These are phyloP conservation scores for Oplegnathus fasciatus DNA, from an alignment of 2,113 vertebrate species.

Conservation along the genomic window DNA sequence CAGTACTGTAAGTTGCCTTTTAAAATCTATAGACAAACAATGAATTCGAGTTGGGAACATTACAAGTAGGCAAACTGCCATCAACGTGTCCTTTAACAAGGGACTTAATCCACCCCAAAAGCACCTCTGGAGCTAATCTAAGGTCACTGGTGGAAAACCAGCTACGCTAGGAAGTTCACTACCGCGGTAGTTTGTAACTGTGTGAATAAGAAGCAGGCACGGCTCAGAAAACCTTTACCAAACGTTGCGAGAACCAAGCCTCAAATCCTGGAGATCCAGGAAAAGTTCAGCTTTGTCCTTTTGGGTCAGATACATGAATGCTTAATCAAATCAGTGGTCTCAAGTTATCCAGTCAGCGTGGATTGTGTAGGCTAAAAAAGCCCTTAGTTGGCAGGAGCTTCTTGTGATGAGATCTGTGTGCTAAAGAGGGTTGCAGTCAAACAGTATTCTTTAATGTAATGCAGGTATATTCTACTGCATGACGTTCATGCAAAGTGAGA, in stretches of 20 bases:
- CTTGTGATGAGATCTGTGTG: background rate
- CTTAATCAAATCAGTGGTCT: slow-evolving; percentile 42
- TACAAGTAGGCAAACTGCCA: slow-evolving; percentile 14
- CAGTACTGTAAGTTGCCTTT: background rate
- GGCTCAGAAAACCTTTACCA: slow-evolving; percentile 2
- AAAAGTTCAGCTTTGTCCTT: slow-evolving; percentile 34
- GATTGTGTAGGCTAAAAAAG: slow-evolving; percentile 8
- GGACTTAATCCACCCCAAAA: slow-evolving; percentile 11
- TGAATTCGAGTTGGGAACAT: background rate
- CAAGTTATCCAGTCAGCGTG: slow-evolving; percentile 25
- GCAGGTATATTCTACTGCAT: background rate
- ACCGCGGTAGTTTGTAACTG: slow-evolving; percentile 10
- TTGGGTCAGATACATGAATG: slow-evolving; percentile 26
- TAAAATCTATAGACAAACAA: background rate
- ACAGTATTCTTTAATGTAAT: background rate
- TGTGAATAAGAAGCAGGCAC: slow-evolving; percentile 30
- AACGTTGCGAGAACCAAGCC: background rate
- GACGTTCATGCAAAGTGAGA: background rate
- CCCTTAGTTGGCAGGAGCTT: slow-evolving; percentile 2
- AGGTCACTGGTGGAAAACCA: slow-evolving; percentile 29
- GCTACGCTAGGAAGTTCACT: slow-evolving; percentile 12
- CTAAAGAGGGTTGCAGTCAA: background rate
- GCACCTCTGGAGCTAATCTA: slow-evolving; percentile 17
- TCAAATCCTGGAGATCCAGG: slow-evolving; percentile 16
- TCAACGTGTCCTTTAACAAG: background rate